Evolutionary conservation across 2,113 vertebrate genomes (phyloP), one percentile per base, ranked within the genome.

Genomic region (Forbesichthys agassizii): DNA sequence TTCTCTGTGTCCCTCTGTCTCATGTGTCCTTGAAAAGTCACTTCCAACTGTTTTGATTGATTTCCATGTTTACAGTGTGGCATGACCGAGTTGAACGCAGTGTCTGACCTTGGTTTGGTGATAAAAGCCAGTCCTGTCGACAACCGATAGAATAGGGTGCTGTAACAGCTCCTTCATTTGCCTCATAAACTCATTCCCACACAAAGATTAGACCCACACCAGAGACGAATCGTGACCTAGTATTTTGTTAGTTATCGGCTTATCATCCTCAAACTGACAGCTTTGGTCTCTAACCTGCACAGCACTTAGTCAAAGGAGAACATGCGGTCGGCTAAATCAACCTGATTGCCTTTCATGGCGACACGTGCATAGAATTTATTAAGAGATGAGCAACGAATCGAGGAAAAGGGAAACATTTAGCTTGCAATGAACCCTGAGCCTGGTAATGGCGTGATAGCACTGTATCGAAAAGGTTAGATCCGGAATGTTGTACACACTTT

Each of bases 191-290:
- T 70, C 62, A 79, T 57, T 18, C 36, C 9, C 62, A 16, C 56
- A 12, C 52, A 10, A 16, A 59, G 48, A 70, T 20, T 20, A 69
- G 56, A 69, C 55, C 62, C 47, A 27, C 64, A 65, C 48, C 1
- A 48, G 7, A 51, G 49, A 14, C 9, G 3, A n/a, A 13, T 12
- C 13, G 11, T 51, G 49, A 13, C 49, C n/a, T 20, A 9, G 3
- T 42, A 59, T 74, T 77, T 69, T 42, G 36, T 42, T 42, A 5
- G 5, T 42, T 42, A 6, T 64, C 60, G 73, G 57, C 64, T 77
- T 64, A 59, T 64, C 36, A 62, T 20, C 76, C 59, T 71, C 74
- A 67, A 73, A 67, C 64, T 75, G 78, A 78, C 64, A 78, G 75
- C 74, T 52, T 42, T 42, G 36, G 36, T 6, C 36, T 42, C 36